phyloP scores from a whole-genome alignment of 2,797 vertebrate species.

The Tenualosa thibaudeaui region DNA sequence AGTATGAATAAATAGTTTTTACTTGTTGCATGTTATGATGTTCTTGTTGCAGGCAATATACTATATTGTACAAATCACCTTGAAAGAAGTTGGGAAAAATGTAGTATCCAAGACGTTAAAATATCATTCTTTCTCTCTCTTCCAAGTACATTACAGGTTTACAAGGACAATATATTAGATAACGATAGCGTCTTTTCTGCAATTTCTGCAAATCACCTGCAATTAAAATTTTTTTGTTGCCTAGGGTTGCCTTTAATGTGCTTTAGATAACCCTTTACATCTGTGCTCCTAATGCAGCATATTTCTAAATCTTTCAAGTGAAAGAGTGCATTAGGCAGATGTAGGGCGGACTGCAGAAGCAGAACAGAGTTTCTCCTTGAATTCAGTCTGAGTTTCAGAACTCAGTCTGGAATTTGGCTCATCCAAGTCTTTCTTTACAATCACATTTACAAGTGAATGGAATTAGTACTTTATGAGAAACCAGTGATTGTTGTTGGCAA shows the following conservation, averaged over 20 bases:
- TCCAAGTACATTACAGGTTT: not conserved
- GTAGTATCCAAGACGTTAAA: too few relatives aligned
- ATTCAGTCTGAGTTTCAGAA: too few relatives aligned
- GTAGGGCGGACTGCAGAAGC: not conserved
- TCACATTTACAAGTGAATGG: not conserved
- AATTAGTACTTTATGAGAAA: too few relatives aligned
- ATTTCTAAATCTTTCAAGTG: not conserved
- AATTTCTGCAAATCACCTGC: not conserved
- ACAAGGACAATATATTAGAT: too few relatives aligned
- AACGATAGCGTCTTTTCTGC: not conserved
- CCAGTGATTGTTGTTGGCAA: too few relatives aligned
- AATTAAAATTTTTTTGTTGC: not conserved
- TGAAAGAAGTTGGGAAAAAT: too few relatives aligned
- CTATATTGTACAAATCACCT: too few relatives aligned
- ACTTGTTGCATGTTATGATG: not conserved
- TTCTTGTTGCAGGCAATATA: too few relatives aligned
- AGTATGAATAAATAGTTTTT: not conserved
- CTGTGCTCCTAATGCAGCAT: not conserved
- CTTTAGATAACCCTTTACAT: not conserved
- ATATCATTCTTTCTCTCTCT: not conserved
- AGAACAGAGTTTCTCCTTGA: not conserved
- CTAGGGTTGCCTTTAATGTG: not conserved
- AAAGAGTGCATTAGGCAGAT: not conserved
- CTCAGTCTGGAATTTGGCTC: not conserved
- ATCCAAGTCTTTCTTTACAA: not conserved